phyloP scores from a whole-genome alignment of 2,888 invertebrate genomes.

The Melinaea marsaeus region DNA sequence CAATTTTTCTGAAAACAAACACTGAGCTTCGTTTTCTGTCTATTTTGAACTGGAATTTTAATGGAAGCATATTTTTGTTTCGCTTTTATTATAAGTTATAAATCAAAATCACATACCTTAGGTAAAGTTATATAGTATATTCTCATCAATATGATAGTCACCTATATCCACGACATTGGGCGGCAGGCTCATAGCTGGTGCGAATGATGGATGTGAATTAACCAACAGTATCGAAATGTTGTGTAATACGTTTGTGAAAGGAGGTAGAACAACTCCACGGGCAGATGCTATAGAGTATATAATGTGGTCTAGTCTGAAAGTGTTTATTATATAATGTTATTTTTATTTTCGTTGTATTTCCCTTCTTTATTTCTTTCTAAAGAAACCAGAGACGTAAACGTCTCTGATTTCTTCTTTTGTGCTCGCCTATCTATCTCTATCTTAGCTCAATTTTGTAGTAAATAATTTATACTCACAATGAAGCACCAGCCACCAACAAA shows the following conservation, averaged over 20 bases:
- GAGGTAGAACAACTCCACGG: constrained; percentile 42
- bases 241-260: constrained; percentile 37
- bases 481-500: constrained; percentile 21
- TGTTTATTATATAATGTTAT: background rate
- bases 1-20: too few relatives aligned
- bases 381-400: too few relatives aligned
- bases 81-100: background rate
- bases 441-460: too few relatives aligned
- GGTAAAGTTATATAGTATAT: constrained; percentile 45
- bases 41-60: too few relatives aligned
- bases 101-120: constrained; percentile 39
- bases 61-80: background rate
- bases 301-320: constrained; percentile 9
- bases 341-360: background rate
- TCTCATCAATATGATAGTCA: constrained; percentile 53
- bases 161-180: constrained; percentile 53
- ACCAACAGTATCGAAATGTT: constrained; percentile 50
- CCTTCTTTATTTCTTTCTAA: background rate
- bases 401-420: too few relatives aligned
- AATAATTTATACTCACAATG: constrained; percentile 38
- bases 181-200: constrained; percentile 41
- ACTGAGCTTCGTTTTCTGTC: too few relatives aligned
- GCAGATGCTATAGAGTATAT: constrained; percentile 39
- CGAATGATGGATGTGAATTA: constrained; percentile 51
- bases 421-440: too few relatives aligned